Evolutionary conservation across 1,140 invertebrate genomes (phyloP).

Genomic region (Megalopta genalis): DNA sequence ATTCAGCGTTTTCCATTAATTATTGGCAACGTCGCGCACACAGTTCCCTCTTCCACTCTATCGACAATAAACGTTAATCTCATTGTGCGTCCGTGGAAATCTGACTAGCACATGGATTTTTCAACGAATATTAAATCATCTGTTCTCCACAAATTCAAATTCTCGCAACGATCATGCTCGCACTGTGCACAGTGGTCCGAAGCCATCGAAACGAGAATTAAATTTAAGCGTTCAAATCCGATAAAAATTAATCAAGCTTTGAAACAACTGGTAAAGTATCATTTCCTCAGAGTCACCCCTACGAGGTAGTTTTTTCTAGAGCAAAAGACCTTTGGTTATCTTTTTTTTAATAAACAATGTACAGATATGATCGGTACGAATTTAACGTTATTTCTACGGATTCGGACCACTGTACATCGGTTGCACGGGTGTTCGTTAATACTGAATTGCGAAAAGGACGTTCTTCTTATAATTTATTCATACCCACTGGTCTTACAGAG

Average conservation of each 20-base stretch:
- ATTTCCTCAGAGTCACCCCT: no score
- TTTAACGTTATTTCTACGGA: no score
- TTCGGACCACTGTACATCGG: no score
- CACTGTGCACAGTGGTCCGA: background rate
- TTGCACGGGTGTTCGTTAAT: conserved; percentile 10
- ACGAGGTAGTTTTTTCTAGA: no score
- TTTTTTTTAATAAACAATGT: no score
- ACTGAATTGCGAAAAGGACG: conserved; percentile 25
- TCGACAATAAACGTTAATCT: conserved; percentile 57
- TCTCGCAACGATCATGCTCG: background rate
- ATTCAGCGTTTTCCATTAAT: conserved; percentile 63
- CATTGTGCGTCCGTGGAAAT: conserved; percentile 72
- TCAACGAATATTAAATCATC: conserved; percentile 7
- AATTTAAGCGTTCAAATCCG: no score
- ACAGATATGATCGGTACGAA: no score
- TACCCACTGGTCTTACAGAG: conserved; percentile 22
- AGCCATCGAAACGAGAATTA: no score
- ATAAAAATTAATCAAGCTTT: no score
- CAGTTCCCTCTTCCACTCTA: conserved; percentile 14
- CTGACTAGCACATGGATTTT: conserved; percentile 73
- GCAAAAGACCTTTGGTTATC: no score
- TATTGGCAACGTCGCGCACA: conserved; percentile 67
- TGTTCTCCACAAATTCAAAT: no score
- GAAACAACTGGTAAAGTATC: no score
- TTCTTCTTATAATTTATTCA: conserved; percentile 38